These are phyloP conservation scores for Coecobrya sp. DNA, from an alignment of 2,888 invertebrate species.

Conservation along the genomic window DNA sequence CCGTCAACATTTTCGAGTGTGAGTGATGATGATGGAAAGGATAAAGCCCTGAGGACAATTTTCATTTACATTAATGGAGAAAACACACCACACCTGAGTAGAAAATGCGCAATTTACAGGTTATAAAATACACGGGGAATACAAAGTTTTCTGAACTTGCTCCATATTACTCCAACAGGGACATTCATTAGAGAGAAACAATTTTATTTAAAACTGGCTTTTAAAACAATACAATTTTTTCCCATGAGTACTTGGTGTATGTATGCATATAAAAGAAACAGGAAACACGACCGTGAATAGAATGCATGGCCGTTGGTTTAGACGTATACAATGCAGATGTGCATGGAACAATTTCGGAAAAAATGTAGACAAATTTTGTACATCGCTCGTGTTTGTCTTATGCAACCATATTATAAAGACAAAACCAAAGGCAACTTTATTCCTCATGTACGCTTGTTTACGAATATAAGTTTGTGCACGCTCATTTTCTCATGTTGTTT, in stretches of 20 bases:
- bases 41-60: conserved; percentile 4
- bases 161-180: background rate
- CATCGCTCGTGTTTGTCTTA: no score
- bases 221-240: background rate
- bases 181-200: background rate
- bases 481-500: background rate
- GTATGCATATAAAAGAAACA: no score
- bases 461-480: background rate
- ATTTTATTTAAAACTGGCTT: background rate
- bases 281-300: background rate
- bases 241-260: background rate
- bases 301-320: conserved; percentile 39
- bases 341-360: conserved; percentile 7
- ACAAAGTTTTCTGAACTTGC: background rate
- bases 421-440: background rate
- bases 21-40: conserved; percentile 27
- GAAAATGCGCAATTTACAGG: background rate
- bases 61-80: background rate
- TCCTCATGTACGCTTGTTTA: background rate
- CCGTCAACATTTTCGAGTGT: background rate
- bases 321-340: background rate
- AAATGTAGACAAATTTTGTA: background rate
- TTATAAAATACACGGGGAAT: background rate
- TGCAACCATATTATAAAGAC: background rate
- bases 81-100: background rate